A percentile compares a stretch with the other conserved stretches of the same genome.
Conservation (phyloP, 1,140 invertebrate species). For the Chionoecetes opilio region DNA sequence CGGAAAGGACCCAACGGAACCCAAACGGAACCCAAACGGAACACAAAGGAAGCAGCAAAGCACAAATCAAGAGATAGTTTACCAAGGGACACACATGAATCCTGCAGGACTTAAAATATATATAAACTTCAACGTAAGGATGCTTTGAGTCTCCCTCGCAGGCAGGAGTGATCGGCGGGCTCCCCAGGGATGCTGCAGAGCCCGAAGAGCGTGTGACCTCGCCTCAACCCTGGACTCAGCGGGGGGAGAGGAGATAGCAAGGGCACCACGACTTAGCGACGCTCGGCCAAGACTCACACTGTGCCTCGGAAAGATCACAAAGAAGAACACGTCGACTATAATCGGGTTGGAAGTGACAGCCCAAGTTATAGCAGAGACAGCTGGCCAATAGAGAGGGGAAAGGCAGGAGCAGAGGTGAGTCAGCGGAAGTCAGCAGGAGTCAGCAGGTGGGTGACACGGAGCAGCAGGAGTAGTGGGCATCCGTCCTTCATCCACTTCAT, state of each 20-base stretch:
- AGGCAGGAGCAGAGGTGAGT: neutral
- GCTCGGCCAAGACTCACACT: neutral
- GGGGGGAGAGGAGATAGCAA: neutral
- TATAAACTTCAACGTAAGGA: neutral
- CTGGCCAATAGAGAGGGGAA: neutral
- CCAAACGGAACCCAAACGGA: neutral
- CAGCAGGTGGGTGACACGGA: conserved; percentile 14
- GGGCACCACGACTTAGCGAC: neutral
- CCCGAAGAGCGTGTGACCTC: neutral
- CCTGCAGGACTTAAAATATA: conserved; percentile 4
- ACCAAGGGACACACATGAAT: neutral
- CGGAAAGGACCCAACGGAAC: neutral
- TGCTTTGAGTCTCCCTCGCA: neutral
- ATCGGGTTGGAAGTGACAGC: conserved; percentile 4
- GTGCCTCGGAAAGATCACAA: neutral
- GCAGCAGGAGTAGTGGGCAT: conserved; percentile 31
- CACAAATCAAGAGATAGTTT: too few relatives aligned
- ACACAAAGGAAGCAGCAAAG: too few relatives aligned
- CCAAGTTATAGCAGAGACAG: neutral
- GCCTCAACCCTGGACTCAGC: neutral
- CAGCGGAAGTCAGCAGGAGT: conserved; percentile 9
- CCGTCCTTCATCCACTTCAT: neutral
- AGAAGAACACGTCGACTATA: neutral
- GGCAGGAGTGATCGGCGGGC: neutral
- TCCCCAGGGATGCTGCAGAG: neutral